Evolutionary conservation across 2,113 vertebrate species (phyloP).

Genomic region (Otocyon megalotis): DNA sequence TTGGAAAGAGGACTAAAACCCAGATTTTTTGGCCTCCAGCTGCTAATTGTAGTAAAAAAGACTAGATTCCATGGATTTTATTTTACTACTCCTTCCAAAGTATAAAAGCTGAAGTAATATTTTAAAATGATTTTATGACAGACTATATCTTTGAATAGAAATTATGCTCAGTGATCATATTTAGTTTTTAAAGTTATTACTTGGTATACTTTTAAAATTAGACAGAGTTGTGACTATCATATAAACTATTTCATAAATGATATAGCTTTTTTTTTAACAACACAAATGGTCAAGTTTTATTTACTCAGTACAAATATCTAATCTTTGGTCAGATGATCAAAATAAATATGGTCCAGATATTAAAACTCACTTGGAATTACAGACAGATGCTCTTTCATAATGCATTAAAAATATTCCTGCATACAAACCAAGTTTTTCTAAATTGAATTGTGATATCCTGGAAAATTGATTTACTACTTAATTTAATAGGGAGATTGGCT

Average conservation of each 20-base stretch:
- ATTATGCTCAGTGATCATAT: conserved; percentile 7
- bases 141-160: neutral
- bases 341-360: conserved; percentile 46
- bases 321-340: conserved; percentile 13
- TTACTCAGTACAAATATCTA: neutral
- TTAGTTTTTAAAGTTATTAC: conserved; percentile 33
- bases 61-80: neutral
- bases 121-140: conserved; percentile 9
- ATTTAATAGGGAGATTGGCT: neutral
- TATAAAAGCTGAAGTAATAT: neutral
- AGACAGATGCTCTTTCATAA: neutral
- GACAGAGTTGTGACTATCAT: neutral
- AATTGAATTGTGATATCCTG: neutral
- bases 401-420: neutral
- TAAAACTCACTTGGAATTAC: conserved; percentile 28
- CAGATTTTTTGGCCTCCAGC: neutral
- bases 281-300: neutral
- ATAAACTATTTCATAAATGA: neutral
- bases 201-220: neutral
- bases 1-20: neutral
- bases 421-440: neutral
- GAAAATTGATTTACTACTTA: neutral
- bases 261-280: neutral
- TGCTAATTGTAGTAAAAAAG: neutral
- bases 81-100: conserved; percentile 1